A percentile compares a stretch with the other conserved stretches of the same genome.
phyloP scores from a whole-genome alignment of 2,888 invertebrate genomes.

The Neoaliturus tenellus region DNA sequence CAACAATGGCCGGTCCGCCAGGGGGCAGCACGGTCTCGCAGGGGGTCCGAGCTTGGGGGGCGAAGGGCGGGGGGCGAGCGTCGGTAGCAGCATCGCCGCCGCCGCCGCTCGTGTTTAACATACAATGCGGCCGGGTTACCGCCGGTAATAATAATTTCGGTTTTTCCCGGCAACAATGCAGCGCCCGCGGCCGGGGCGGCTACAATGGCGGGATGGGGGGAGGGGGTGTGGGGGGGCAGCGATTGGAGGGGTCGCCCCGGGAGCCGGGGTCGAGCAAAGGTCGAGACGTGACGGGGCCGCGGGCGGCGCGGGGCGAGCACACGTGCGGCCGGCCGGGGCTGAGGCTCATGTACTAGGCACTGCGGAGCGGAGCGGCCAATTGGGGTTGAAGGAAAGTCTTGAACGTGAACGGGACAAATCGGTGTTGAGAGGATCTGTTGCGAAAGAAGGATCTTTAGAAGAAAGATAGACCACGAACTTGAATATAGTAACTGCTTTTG shows the following conservation, averaged over 20 bases:
- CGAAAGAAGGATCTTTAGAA: too few species aligned
- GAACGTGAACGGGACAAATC: too few species aligned
- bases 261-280: constrained; percentile 32
- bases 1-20: not conserved
- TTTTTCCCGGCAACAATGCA: constrained; percentile 44
- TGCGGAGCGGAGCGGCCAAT: too few species aligned
- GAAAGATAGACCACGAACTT: too few species aligned
- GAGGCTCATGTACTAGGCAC: too few species aligned
- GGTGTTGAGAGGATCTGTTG: too few species aligned
- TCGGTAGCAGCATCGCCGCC: not conserved
- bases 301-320: not conserved
- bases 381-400: too few species aligned
- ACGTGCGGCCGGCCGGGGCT: not conserved
- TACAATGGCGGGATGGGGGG: not conserved
- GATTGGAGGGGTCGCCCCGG: not conserved
- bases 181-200: not conserved
- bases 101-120: constrained; percentile 31
- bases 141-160: constrained; percentile 44
- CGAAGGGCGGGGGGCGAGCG: not conserved
- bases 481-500: too few species aligned
- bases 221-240: constrained; percentile 8
- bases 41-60: not conserved
- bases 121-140: constrained; percentile 34
- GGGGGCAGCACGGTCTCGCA: not conserved
- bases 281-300: constrained; percentile 1